phyloP scores from a whole-genome alignment of 2,113 vertebrate genomes.

The Amia ocellicauda region DNA sequence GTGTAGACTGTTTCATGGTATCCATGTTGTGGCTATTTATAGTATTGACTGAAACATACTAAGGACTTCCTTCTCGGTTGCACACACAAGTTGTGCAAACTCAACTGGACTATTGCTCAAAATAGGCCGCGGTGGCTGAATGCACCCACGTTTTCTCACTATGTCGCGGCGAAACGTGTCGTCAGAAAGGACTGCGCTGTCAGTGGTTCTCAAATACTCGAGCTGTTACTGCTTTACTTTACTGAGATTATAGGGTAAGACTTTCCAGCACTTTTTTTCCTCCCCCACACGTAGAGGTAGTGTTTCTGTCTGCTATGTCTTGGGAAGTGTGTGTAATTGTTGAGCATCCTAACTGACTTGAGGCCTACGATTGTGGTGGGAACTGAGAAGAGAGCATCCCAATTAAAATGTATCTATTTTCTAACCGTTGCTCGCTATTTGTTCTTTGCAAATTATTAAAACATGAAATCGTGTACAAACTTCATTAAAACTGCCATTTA shows the following conservation, averaged over 20 bases:
- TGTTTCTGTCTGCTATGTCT: slow-evolving; percentile 30
- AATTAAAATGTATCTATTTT: slow-evolving; percentile 52
- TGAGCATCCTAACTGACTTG: slow-evolving; percentile 29
- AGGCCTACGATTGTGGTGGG: slow-evolving; percentile 23
- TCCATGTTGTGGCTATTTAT: slow-evolving; percentile 48
- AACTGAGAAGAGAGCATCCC: slow-evolving; percentile 34
- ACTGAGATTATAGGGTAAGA: slow-evolving; percentile 58
- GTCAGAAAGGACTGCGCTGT: slow-evolving; percentile 51
- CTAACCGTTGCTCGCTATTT: slow-evolving; percentile 47
- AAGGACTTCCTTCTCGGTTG: background rate
- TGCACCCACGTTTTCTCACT: slow-evolving; percentile 31
- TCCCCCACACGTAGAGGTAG: slow-evolving; percentile 37
- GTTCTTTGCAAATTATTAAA: background rate
- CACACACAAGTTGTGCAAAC: background rate
- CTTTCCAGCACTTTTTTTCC: slow-evolving; percentile 65
- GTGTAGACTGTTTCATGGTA: slow-evolving; percentile 62
- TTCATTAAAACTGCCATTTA: no score
- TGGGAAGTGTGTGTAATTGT: slow-evolving; percentile 39
- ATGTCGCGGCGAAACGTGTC: slow-evolving; percentile 37
- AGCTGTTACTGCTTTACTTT: slow-evolving; percentile 47
- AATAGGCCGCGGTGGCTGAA: slow-evolving; percentile 27
- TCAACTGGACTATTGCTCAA: slow-evolving; percentile 42
- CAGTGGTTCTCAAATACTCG: slow-evolving; percentile 39
- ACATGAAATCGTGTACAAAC: no score
- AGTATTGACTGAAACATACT: slow-evolving; percentile 37